Evolutionary conservation across 1,140 invertebrate genomes (phyloP), one percentile per base, ranked within the genome.

Genomic region (Coelopa frigida): DNA sequence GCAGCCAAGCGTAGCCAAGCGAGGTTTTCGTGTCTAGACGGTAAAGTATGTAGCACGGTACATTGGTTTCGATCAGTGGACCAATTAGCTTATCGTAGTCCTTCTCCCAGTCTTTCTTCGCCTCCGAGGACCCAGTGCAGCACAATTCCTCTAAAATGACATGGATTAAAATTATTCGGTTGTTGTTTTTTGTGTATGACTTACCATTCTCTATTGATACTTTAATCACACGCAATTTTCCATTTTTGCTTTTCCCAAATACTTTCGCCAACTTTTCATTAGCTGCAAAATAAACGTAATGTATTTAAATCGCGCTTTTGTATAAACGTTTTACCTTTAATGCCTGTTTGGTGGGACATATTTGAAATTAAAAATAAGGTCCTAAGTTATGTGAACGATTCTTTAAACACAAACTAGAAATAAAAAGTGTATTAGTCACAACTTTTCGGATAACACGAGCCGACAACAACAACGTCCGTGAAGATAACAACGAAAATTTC

Each of bases 41-140:
- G 67, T 87, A 98, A 15, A 99, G 74, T 46, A 99, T 80, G 69
- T 95, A 99, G 55, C 90, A 92, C 33, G 96, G 95, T 58, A 92
- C 83, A 68, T 87, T 85, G 51, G 89, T 83, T 56, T 91, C 81
- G 23, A 97, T 73, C 36, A 91, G 61, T 3, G 82, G 77, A 42
- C 80, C 72, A 11, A 98, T 74, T 68, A 85, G 75, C 61, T 81
- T 82, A 61, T 93, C 84, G 73, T 89, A 97, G 74, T 92, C 89
- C 44, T 87, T 79, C 58, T 92, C 84, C 91, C 91, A 94, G 50
- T 83, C 80, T 47, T 80, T 78, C 50, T 80, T 80, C 12, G 79
- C 75, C 47, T 82, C 79, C 26, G 80, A 73, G 44, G 81, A 78
- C 50, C 78, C 77, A 22, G 82, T 75, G 39, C 91, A 75, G 21